Conservation (phyloP, 2,797 vertebrate species). For the Darevskia nairensis region DNA sequence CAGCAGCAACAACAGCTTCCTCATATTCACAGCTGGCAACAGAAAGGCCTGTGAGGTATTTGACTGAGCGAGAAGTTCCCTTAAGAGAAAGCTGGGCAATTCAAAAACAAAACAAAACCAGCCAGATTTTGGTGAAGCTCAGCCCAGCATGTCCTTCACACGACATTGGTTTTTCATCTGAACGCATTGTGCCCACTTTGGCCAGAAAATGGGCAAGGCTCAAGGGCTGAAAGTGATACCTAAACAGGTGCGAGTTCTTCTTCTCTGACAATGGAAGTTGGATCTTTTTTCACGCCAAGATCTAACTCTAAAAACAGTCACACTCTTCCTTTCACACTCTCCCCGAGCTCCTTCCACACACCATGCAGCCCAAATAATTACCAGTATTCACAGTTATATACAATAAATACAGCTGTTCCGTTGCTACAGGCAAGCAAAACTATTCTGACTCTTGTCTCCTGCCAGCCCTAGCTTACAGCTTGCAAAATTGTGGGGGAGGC, state of each 20-base stretch:
- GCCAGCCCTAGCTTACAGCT: background rate
- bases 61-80: slow-evolving; percentile 32
- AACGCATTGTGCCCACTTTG: background rate
- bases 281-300: slow-evolving; percentile 13
- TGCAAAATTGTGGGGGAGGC: background rate
- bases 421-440: background rate
- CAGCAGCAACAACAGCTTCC: background rate
- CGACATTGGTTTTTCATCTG: background rate
- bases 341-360: slow-evolving; percentile 17
- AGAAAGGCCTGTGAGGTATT: slow-evolving; percentile 44
- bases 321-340: slow-evolving; percentile 8
- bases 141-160: rapidly evolving
- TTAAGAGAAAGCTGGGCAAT: background rate
- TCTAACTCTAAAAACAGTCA: slow-evolving; percentile 27
- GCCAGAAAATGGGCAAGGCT: slow-evolving; percentile 48
- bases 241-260: slow-evolving; percentile 41
- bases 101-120: too few species aligned
- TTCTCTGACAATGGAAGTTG: slow-evolving; percentile 17
- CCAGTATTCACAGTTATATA: slow-evolving; percentile 77
- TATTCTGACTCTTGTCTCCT: rapidly evolving
- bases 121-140: background rate
- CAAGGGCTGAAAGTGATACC: slow-evolving; percentile 38
- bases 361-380: slow-evolving; percentile 35
- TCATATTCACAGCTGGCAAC: slow-evolving; percentile 64
- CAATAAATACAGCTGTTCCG: slow-evolving; percentile 72